phyloP scores from a whole-genome alignment of 2,113 vertebrate genomes.

The Neodontobutis hainanensis region DNA sequence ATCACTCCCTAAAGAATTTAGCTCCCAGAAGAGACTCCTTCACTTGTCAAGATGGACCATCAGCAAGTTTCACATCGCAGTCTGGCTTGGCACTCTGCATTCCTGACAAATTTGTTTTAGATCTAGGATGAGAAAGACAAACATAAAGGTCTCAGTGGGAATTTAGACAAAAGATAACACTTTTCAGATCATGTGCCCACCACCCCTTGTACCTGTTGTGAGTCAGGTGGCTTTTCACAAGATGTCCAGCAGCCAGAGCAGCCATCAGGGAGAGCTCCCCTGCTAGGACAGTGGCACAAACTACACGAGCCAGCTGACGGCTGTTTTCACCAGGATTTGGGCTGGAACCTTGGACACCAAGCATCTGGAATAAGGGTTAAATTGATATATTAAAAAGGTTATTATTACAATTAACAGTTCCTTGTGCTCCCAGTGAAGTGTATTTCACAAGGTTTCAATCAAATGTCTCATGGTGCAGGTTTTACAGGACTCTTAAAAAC shows the following conservation, averaged over 20 bases:
- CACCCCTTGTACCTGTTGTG: constrained; percentile 87
- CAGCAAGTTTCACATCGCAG: neutral
- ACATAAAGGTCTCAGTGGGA: neutral
- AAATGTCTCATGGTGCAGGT: too few relatives aligned
- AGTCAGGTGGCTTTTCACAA: constrained; percentile 95
- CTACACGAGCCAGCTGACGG: constrained; percentile 90
- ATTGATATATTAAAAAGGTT: too few relatives aligned
- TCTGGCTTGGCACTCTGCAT: neutral
- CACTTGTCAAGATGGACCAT: neutral
- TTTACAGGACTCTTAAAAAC: too few relatives aligned
- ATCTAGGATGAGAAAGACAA: constrained; percentile 26
- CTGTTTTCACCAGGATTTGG: constrained; percentile 89
- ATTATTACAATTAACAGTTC: too few relatives aligned
- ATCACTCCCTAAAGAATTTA: neutral
- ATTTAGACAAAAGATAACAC: rapidly evolving
- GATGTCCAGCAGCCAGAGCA: constrained; percentile 92
- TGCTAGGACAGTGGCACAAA: constrained; percentile 93
- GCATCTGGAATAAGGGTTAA: constrained; percentile 80
- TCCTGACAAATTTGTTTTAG: constrained; percentile 33
- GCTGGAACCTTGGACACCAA: constrained; percentile 90
- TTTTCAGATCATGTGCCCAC: neutral
- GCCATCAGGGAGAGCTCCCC: constrained; percentile 97
- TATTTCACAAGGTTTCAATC: too few relatives aligned
- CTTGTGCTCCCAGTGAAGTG: too few relatives aligned
- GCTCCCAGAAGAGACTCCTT: neutral